Evolutionary conservation across 2,797 vertebrate genomes (phyloP).

Genomic region (Simalia tracyae): DNA sequence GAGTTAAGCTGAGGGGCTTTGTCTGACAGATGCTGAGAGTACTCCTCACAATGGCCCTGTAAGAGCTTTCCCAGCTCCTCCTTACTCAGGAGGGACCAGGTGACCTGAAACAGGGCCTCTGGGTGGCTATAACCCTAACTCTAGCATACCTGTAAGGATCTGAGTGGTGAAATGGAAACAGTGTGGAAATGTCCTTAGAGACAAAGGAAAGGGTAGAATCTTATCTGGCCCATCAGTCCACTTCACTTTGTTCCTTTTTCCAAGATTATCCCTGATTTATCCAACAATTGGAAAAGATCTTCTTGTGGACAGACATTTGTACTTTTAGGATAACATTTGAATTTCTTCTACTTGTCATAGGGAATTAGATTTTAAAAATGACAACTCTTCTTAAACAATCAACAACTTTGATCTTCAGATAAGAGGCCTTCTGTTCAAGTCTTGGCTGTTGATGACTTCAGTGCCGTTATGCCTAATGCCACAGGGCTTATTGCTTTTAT

Average conservation of each 20-base stretch:
- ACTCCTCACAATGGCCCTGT: background rate
- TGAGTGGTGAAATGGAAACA: background rate
- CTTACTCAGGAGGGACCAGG: background rate
- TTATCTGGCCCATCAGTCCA: background rate
- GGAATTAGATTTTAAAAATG: background rate
- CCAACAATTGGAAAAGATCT: background rate
- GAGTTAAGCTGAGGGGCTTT: background rate
- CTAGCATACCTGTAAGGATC: background rate
- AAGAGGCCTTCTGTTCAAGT: background rate
- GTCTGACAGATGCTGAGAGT: background rate
- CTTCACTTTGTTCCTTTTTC: background rate
- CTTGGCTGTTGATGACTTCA: background rate
- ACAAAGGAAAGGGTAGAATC: background rate
- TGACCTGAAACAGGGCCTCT: background rate
- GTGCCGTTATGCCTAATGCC: conserved; percentile 9
- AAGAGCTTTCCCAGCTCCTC: background rate
- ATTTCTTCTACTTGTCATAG: background rate
- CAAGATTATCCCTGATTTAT: background rate
- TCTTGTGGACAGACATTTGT: background rate
- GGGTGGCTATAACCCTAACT: background rate
- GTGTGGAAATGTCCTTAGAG: background rate
- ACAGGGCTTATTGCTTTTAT: conserved; percentile 22
- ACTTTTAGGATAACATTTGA: background rate
- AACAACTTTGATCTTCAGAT: conserved; percentile 6
- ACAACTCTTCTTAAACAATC: background rate